Evolutionary conservation across 1,140 invertebrate species (phyloP).

Genomic region (Caerostris extrusa): DNA sequence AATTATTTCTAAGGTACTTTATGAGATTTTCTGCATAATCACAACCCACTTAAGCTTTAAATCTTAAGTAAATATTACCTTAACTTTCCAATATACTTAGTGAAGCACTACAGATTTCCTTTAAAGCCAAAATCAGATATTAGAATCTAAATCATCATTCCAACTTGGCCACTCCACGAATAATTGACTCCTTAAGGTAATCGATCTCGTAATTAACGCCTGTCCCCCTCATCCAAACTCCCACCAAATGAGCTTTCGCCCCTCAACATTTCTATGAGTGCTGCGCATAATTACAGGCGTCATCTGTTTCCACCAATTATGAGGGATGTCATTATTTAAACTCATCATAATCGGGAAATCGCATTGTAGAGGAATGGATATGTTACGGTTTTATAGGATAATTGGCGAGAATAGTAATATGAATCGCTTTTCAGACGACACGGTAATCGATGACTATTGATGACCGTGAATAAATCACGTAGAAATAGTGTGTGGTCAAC

Average conservation of each 20-base stretch:
- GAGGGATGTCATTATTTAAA: constrained; percentile 53
- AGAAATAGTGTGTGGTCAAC: not conserved
- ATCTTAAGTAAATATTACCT: too few species aligned
- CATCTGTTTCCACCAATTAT: constrained; percentile 62
- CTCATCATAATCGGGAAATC: constrained; percentile 52
- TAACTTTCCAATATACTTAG: too few species aligned
- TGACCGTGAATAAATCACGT: constrained; percentile 5
- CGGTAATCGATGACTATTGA: constrained; percentile 5
- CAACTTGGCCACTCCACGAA: constrained; percentile 5
- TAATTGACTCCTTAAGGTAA: constrained; percentile 61
- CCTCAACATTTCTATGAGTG: constrained; percentile 49
- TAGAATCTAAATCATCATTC: constrained; percentile 51
- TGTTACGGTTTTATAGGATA: constrained; percentile 6
- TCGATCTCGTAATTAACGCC: constrained; percentile 68
- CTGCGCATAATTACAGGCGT: constrained; percentile 47
- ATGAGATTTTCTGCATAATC: too few species aligned
- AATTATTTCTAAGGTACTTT: too few species aligned
- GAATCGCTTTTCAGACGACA: constrained; percentile 19
- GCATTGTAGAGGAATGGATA: not conserved
- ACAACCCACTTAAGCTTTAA: too few species aligned
- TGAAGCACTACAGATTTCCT: too few species aligned
- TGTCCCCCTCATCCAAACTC: not conserved
- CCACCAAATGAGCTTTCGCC: constrained; percentile 64
- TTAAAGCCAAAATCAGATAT: not conserved
- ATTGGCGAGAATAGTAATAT: constrained; percentile 19